phyloP scores from a whole-genome alignment of 2,888 invertebrate species.

The Thymelicus sylvestris region DNA sequence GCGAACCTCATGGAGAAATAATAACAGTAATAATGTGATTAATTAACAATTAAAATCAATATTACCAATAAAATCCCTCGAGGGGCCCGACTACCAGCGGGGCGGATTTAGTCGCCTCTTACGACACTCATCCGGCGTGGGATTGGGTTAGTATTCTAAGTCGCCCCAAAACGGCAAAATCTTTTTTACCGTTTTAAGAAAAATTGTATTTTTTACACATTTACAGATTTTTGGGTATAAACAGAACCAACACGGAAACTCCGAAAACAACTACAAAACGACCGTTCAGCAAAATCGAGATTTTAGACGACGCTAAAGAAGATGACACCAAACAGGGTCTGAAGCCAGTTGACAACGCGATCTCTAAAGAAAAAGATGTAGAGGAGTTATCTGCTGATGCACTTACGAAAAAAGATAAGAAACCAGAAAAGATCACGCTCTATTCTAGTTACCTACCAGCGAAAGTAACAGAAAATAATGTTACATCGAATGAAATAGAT shows the following conservation, averaged over 20 bases:
- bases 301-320: slow-evolving; percentile 57
- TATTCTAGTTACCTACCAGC: slow-evolving; percentile 64
- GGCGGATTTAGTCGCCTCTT: too few relatives aligned
- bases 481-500: slow-evolving; percentile 43
- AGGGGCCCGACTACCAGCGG: too few relatives aligned
- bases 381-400: slow-evolving; percentile 69
- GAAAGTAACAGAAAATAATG: slow-evolving; percentile 43
- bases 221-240: slow-evolving; percentile 68
- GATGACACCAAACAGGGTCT: slow-evolving; percentile 49
- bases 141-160: too few relatives aligned
- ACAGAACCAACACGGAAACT: slow-evolving; percentile 50
- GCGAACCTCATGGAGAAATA: too few relatives aligned
- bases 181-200: too few relatives aligned
- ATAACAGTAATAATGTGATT: too few relatives aligned
- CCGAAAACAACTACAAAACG: slow-evolving; percentile 50
- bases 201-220: slow-evolving; percentile 1
- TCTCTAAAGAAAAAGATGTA: slow-evolving; percentile 59
- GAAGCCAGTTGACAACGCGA: slow-evolving; percentile 60
- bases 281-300: slow-evolving; percentile 59
- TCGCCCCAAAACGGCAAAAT: too few relatives aligned
- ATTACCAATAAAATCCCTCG: too few relatives aligned
- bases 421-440: slow-evolving; percentile 71
- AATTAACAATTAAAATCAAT: too few relatives aligned
- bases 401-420: slow-evolving; percentile 57
- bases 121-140: too few relatives aligned